Percentiles rank a stretch among this genome's conserved stretches.
Evolutionary conservation across 2,113 vertebrate species (phyloP).

Genomic region (Grus americana): DNA sequence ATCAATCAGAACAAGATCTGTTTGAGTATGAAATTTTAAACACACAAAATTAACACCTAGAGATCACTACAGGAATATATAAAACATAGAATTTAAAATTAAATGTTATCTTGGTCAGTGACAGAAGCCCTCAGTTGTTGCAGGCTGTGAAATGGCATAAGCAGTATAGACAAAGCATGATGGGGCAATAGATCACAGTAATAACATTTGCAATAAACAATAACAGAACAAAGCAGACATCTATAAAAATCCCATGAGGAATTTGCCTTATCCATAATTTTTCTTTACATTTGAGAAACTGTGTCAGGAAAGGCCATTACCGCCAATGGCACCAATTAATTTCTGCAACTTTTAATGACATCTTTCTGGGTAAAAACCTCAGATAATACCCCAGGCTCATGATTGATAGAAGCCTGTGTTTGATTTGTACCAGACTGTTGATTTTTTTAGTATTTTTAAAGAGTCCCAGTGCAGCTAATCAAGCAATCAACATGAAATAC

Average conservation of each 20-base stretch:
- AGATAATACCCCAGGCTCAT: slow-evolving; percentile 75
- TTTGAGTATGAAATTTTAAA: slow-evolving; percentile 79
- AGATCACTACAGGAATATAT: slow-evolving; percentile 64
- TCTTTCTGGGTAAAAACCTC: slow-evolving; percentile 81
- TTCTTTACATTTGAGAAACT: slow-evolving; percentile 83
- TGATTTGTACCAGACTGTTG: slow-evolving; percentile 84
- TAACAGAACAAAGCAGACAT: slow-evolving; percentile 83
- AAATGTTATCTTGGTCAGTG: slow-evolving; percentile 58
- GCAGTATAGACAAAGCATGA: slow-evolving; percentile 75
- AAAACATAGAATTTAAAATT: slow-evolving; percentile 66
- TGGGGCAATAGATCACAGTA: slow-evolving; percentile 82
- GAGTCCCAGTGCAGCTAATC: slow-evolving; percentile 88
- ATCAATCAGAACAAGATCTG: slow-evolving; percentile 67
- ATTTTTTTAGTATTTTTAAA: slow-evolving; percentile 85
- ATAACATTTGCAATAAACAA: slow-evolving; percentile 88
- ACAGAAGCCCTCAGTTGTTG: slow-evolving; percentile 72
- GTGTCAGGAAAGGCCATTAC: slow-evolving; percentile 81
- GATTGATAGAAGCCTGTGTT: slow-evolving; percentile 77
- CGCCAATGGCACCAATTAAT: slow-evolving; percentile 86
- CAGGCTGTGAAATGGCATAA: slow-evolving; percentile 59
- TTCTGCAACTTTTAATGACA: slow-evolving; percentile 87
- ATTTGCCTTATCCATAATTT: slow-evolving; percentile 83
- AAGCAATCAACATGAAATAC: slow-evolving; percentile 87
- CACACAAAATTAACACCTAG: slow-evolving; percentile 71
- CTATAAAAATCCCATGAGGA: slow-evolving; percentile 81